Conservation (phyloP, 92 coral and sea anemone genomes). For the Epizoanthus rinbou region DNA sequence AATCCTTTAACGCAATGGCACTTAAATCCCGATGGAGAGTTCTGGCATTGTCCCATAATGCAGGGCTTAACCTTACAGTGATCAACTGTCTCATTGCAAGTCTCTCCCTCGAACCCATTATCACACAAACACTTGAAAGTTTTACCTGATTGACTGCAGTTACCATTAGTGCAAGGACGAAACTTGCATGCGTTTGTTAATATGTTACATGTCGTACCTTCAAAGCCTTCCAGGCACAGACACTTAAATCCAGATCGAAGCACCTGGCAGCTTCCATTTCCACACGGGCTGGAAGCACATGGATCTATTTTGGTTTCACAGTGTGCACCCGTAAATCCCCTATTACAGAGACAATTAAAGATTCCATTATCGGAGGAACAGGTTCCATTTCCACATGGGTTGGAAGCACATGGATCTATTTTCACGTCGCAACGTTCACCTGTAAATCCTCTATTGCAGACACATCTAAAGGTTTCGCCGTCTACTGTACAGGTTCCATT, state of each 20-base stretch:
- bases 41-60: slow-evolving; percentile 67
- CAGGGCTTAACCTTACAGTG: slow-evolving; percentile 69
- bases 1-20: slow-evolving; percentile 71
- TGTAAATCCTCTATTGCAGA: slow-evolving; percentile 45
- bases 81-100: slow-evolving; percentile 51
- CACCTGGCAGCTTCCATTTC: slow-evolving; percentile 61
- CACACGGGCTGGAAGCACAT: slow-evolving; percentile 69
- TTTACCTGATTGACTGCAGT: slow-evolving; percentile 34
- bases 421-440: slow-evolving; percentile 56
- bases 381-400: slow-evolving; percentile 61
- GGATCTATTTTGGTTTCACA: slow-evolving; percentile 45
- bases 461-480: slow-evolving; percentile 31
- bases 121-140: slow-evolving; percentile 60
- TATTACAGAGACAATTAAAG: slow-evolving; percentile 49
- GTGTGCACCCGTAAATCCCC: slow-evolving; percentile 49
- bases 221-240: slow-evolving; percentile 65
- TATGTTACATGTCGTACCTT: slow-evolving; percentile 61
- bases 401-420: slow-evolving; percentile 44
- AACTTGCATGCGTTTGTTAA: slow-evolving; percentile 52
- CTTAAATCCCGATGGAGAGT: slow-evolving; percentile 42
- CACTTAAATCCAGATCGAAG: slow-evolving; percentile 47
- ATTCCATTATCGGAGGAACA: slow-evolving; percentile 24
- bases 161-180: slow-evolving; percentile 68
- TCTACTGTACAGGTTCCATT: slow-evolving; percentile 42
- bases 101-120: slow-evolving; percentile 54